These are phyloP conservation scores for Volucella bombylans DNA, from an alignment of 2,888 invertebrate species.

Conservation along the genomic window DNA sequence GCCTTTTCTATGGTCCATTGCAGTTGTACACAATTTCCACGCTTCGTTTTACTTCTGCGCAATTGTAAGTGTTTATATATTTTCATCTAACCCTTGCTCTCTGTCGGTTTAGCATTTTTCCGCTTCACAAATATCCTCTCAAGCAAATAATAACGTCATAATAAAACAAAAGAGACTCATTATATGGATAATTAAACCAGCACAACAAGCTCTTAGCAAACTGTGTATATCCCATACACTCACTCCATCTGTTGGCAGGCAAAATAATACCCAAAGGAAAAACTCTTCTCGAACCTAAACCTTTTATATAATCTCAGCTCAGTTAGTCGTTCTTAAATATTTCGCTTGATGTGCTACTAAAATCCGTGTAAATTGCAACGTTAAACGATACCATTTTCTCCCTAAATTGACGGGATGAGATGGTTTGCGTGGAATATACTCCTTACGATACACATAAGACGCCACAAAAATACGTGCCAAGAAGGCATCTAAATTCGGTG, in stretches of 20 bases:
- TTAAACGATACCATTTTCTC: constrained; percentile 37
- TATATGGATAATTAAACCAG: constrained; percentile 49
- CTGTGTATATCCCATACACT: not conserved
- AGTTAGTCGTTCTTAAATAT: constrained; percentile 31
- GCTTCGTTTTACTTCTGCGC: constrained; percentile 9
- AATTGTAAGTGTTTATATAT: constrained; percentile 5
- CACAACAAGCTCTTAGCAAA: not conserved
- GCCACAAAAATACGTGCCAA: no score
- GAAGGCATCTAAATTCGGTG: constrained; percentile 21
- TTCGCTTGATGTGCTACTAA: constrained; percentile 36
- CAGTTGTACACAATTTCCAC: not conserved
- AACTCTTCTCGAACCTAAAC: not conserved
- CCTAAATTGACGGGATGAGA: constrained; percentile 16
- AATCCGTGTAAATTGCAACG: constrained; percentile 37
- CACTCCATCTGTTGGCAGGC: not conserved
- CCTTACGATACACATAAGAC: no score
- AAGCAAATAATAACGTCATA: constrained; percentile 38
- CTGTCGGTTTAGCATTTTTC: constrained; percentile 13
- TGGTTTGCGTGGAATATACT: no score
- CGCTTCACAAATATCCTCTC: constrained; percentile 8
- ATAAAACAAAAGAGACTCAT: constrained; percentile 33
- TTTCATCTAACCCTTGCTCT: not conserved
- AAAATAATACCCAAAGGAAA: constrained; percentile 3
- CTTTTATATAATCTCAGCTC: constrained; percentile 27
- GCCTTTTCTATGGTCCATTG: constrained; percentile 12